These are phyloP conservation scores for Phrynocephalus vlangalii DNA, from an alignment of 2,797 vertebrate species.

Conservation along the genomic window DNA sequence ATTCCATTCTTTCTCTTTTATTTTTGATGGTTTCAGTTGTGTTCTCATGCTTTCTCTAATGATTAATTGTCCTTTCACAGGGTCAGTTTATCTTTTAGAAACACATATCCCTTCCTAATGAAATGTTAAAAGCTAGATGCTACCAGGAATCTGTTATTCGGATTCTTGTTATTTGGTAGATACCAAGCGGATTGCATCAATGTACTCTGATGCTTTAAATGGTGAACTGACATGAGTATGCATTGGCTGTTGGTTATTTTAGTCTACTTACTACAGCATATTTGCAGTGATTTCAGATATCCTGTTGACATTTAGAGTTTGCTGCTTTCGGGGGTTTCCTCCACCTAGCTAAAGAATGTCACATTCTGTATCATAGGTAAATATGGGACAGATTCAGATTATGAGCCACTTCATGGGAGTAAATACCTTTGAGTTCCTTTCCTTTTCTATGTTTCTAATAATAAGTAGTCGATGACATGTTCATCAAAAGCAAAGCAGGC, in stretches of 20 bases:
- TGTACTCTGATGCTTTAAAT: slow-evolving; percentile 30
- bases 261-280: not conserved
- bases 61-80: slow-evolving; percentile 24
- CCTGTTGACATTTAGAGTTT: not conserved
- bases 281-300: not conserved
- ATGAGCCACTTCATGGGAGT: not conserved
- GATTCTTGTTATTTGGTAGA: slow-evolving; percentile 32
- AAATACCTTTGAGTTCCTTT: not conserved
- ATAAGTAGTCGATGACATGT: not conserved
- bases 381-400: not conserved
- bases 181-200: slow-evolving; percentile 36
- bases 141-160: slow-evolving; percentile 14
- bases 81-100: slow-evolving; percentile 44
- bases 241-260: slow-evolving; percentile 26
- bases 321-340: not conserved
- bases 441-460: not conserved
- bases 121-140: slow-evolving; percentile 24
- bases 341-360: not conserved
- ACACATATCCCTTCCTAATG: slow-evolving; percentile 20
- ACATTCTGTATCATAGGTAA: not conserved
- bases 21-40: slow-evolving; percentile 46
- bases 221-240: not conserved
- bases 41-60: slow-evolving; percentile 40
- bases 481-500: not conserved
- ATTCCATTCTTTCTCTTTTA: slow-evolving; percentile 62